Percentiles rank a stretch among this genome's conserved stretches.
Conservation (phyloP, 1,140 invertebrate species). For the Meloidogyne hapla region DNA sequence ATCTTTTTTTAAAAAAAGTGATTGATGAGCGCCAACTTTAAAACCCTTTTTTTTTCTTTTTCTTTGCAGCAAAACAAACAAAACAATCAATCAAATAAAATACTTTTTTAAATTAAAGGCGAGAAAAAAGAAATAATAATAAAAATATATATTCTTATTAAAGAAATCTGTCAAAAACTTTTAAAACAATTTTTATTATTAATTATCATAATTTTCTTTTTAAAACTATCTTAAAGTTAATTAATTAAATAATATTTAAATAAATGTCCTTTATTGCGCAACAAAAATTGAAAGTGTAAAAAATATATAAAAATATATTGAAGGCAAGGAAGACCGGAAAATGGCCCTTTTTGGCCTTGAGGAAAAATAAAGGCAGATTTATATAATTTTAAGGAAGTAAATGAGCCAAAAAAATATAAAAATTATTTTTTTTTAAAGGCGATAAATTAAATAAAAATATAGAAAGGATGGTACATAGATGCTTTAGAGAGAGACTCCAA, state of each 20-base stretch:
- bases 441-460: neutral
- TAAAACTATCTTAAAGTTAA: too few relatives aligned
- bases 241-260: neutral
- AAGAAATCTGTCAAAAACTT: too few relatives aligned
- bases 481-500: too few relatives aligned
- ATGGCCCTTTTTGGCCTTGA: neutral
- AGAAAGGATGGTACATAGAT: neutral
- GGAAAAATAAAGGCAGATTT: neutral
- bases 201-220: too few relatives aligned
- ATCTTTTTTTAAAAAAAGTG: neutral
- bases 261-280: constrained; percentile 5
- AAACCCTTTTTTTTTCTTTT: neutral
- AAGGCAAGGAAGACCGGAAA: neutral
- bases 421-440: too few relatives aligned
- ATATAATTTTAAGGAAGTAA: neutral
- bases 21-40: neutral
- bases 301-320: neutral
- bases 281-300: neutral
- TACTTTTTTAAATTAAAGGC: neutral
- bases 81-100: constrained; percentile 4
- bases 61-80: neutral
- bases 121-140: neutral
- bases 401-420: neutral
- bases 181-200: too few relatives aligned
- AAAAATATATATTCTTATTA: too few relatives aligned